Base-by-base conservation (phyloP, 2,797 vertebrate genomes). In the Alcedo quadribrachys region DNA sequence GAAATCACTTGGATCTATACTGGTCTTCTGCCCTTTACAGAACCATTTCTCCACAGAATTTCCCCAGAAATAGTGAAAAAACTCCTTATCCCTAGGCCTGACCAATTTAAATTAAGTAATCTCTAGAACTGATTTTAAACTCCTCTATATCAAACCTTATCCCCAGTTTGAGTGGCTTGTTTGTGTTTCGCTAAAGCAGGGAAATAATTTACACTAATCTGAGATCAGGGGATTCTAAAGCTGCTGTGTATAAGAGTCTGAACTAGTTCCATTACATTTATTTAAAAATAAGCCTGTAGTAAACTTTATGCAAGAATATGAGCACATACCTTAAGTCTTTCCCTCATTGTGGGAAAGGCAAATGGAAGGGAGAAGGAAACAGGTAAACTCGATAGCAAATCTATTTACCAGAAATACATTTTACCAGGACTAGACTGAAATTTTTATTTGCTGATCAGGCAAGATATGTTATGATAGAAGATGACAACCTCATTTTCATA, bases 241-340 rank as follows among this genome's bases (percentile, higher is more conserved):
- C 66, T 80, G 20, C 58, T 75, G 12, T 55, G 40, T 75, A 87
- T 85, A 85, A 55, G 63, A n/a, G 33, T 58, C 80, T 85, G 70
- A 92, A 67, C 55, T 69, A 60, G 55, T 91, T 93, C 53, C 87
- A 42, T 87, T 89, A 60, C 70, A 63, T 69, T 60, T 74, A 37
- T 87, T 95, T 92, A 73, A 73, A 85, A 93, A 70, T 83, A 91
- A 85, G 45, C 77, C 60, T 87, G 81, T 69, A 69, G 62, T 78
- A 95, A 94, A 74, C 66, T 68, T 74, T 22, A 17, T 75, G 51
- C 55, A 81, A 45, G 89, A 69, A 19, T 69, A 21, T 62, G 74
- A 83, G 13, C 90, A 62, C 19, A 74, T 12, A 32, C 54, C 19
- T 0, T 70, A 82, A 87, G 25, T 74, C 58, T 81, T 78, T 73